phyloP scores from a whole-genome alignment of 2,888 invertebrate genomes.

The Bembecia ichneumoniformis region DNA sequence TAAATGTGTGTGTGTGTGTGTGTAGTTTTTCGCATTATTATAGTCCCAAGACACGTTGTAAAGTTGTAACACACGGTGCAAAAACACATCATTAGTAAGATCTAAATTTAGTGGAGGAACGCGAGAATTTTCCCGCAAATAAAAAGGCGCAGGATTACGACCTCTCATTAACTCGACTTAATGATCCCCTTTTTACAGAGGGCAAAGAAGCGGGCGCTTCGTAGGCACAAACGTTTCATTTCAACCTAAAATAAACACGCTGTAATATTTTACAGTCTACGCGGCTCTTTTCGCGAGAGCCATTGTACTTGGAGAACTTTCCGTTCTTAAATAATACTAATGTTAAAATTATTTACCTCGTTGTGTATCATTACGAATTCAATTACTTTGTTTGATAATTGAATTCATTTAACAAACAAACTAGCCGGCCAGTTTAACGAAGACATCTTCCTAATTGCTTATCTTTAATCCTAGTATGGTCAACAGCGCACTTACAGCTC shows the following conservation, averaged over 20 bases:
- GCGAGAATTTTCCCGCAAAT: slow-evolving; percentile 7
- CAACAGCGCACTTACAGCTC: too few species aligned
- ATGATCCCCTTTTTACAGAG: slow-evolving; percentile 8
- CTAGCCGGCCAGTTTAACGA: too few species aligned
- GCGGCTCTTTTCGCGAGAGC: neutral
- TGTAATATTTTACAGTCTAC: slow-evolving; percentile 7
- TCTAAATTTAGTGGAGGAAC: neutral
- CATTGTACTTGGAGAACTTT: neutral
- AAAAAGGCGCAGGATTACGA: slow-evolving; percentile 5
- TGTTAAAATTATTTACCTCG: too few species aligned
- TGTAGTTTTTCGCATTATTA: too few species aligned
- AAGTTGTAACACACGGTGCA: neutral
- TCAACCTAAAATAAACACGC: slow-evolving; percentile 17
- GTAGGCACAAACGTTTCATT: neutral
- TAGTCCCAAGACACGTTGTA: too few species aligned
- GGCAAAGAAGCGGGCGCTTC: slow-evolving; percentile 5
- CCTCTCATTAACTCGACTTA: slow-evolving; percentile 11
- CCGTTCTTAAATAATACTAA: too few species aligned
- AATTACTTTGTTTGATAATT: too few species aligned
- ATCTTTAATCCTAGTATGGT: too few species aligned
- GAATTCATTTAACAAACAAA: too few species aligned
- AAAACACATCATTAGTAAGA: slow-evolving; percentile 11
- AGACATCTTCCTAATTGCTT: too few species aligned
- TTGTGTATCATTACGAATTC: too few species aligned
- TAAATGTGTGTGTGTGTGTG: too few species aligned